A percentile compares a stretch with the other conserved stretches of the same genome.
phyloP scores from a whole-genome alignment of 2,113 vertebrate genomes.

The Tychaedon coryphoeus region DNA sequence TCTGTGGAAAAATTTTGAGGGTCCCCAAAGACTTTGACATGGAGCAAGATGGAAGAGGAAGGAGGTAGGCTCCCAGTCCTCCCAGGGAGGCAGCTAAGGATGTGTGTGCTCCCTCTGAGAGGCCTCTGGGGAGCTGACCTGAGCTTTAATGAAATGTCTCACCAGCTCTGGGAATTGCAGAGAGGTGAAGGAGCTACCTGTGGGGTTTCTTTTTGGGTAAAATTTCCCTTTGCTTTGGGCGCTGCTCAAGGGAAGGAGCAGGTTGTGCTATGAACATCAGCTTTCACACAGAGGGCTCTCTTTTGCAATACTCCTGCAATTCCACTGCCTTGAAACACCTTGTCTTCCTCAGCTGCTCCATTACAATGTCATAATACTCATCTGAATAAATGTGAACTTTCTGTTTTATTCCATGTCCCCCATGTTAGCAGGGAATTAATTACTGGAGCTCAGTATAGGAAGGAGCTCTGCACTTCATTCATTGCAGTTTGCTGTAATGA shows the following conservation, averaged over 20 bases:
- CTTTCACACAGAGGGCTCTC: not conserved
- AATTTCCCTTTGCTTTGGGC: not conserved
- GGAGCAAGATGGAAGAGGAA: not conserved
- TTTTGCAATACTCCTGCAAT: not conserved
- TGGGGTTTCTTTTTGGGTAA: not conserved
- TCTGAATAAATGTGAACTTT: not conserved
- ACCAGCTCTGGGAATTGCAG: not conserved
- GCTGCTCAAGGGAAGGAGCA: not conserved
- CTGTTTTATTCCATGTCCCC: not conserved
- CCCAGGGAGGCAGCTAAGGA: not conserved
- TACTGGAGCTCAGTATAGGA: not conserved
- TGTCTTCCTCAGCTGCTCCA: not conserved
- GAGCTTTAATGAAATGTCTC: not conserved
- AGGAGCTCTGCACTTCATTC: constrained; percentile 23
- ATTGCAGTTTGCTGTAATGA: constrained; percentile 30
- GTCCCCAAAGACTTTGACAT: not conserved
- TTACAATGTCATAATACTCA: not conserved
- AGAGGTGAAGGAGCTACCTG: not conserved
- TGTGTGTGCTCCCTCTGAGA: not conserved
- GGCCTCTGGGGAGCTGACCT: not conserved
- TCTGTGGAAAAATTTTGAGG: not conserved
- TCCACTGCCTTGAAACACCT: not conserved
- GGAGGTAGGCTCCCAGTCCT: not conserved
- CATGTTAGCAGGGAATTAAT: not conserved
- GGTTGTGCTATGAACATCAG: fast-evolving